Evolutionary conservation across 30 jellyfish, hydroid and myxozoan genomes (phyloP), one percentile per base, ranked within the genome.

Genomic region (Hydractinia echinata): DNA sequence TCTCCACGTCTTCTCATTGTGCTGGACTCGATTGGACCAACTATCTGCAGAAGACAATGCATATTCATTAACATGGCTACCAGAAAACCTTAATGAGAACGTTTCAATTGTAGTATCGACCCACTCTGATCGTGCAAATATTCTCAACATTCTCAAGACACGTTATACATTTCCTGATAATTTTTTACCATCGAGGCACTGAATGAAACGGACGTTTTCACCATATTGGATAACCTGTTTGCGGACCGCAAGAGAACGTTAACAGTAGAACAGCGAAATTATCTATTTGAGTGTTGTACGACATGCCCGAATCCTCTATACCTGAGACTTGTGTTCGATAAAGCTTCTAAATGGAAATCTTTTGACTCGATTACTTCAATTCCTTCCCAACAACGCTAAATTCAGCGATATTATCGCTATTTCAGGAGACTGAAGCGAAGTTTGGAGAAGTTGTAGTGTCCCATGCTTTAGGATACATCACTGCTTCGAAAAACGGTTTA

Each of bases 281-380:
- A 49, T 53, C 51, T 81, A 52, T 8, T 51, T 11, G 19, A 51
- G 20, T 11, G 73, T 8, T 81, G 55, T 51, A 54, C 18, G 62
- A 4, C 15, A 19, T 11, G 39, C 3, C 16, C 87, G 11, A 20
- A 67, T 20, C 88, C 88, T 11, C 15, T 81, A n/a, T 68, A 54
- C 14, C 53, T 81, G 76, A 81, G 55, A 49, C 49, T 81, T n/a
- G 70, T 68, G 15, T 81, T 81, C 15, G 88, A 81, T 14, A 87
- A 81, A 81, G 88, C 88, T 18, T 20, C 19, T 19, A 66, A 66
- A 8, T 81, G 88, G 88, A 81, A 68, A 70, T 70, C 86, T 6
- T 66, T 67, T 81, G 87, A 67, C 15, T 53, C 21, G 8, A 9
- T 79, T 7, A 21, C 11, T 8, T 8, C 21, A 18, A 13, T 16